Evolutionary conservation across 2,888 invertebrate species (phyloP).

Genomic region (Eupithecia centaureata): DNA sequence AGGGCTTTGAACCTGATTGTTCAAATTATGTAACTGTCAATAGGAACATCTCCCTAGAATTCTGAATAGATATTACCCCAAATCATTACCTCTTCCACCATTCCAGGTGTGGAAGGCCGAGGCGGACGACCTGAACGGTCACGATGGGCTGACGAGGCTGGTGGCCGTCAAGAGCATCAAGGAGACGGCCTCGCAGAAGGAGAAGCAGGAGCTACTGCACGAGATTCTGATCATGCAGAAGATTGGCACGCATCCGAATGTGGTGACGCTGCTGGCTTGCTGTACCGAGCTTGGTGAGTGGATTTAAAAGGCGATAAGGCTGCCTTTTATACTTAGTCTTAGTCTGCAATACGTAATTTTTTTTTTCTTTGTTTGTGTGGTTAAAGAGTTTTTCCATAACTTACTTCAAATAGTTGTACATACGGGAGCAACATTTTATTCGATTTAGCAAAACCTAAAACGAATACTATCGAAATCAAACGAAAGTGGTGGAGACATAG

Average conservation of each 20-base stretch:
- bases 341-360: too few species aligned
- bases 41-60: background rate
- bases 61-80: slow-evolving; percentile 4
- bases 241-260: slow-evolving; percentile 91
- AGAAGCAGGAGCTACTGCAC: slow-evolving; percentile 89
- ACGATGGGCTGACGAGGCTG: slow-evolving; percentile 89
- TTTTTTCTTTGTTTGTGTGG: too few species aligned
- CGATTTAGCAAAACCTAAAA: too few species aligned
- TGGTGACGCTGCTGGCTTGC: slow-evolving; percentile 91
- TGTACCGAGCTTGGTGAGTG: slow-evolving; percentile 91
- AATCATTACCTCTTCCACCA: background rate
- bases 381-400: too few species aligned
- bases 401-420: too few species aligned
- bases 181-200: slow-evolving; percentile 90
- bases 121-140: slow-evolving; percentile 90
- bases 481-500: too few species aligned
- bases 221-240: slow-evolving; percentile 92
- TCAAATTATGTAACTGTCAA: background rate
- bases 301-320: too few species aligned
- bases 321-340: too few species aligned
- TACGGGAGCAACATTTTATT: too few species aligned
- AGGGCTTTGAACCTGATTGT: too few species aligned
- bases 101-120: slow-evolving; percentile 92
- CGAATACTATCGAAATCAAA: too few species aligned
- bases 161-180: slow-evolving; percentile 95